Conservation (phyloP, 64 coral and sea anemone species). For the Stichodactyla helianthus region DNA sequence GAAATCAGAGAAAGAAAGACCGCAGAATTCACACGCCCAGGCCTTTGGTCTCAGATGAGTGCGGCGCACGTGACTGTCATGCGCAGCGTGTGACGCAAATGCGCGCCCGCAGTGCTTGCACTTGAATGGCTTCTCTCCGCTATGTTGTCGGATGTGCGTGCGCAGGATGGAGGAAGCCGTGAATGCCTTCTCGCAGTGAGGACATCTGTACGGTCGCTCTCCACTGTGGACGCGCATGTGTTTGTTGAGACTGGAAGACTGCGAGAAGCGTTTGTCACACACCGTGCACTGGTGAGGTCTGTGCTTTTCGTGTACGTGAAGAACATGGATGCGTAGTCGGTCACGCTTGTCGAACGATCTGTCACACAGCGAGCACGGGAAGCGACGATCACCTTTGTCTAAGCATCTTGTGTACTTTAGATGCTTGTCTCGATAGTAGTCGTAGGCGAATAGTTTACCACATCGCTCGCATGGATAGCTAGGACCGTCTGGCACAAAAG, state of each 20-base stretch:
- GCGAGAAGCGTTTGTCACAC: constrained; percentile 81
- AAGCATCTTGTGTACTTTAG: constrained; percentile 87
- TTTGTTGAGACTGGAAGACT: constrained; percentile 92
- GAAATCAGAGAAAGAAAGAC: constrained; percentile 8
- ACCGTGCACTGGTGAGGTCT: constrained; percentile 73
- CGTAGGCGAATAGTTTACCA: constrained; percentile 86
- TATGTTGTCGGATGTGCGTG: constrained; percentile 86
- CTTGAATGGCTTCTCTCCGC: constrained; percentile 71
- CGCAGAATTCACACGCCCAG: constrained; percentile 19
- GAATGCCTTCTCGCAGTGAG: constrained; percentile 75
- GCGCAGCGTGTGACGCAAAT: constrained; percentile 66
- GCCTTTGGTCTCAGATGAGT: constrained; percentile 18
- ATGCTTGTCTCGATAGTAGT: constrained; percentile 89
- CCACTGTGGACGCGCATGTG: constrained; percentile 87
- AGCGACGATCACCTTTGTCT: constrained; percentile 74
- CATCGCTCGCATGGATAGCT: constrained; percentile 75
- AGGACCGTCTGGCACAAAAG: constrained; percentile 17
- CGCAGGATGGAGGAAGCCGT: constrained; percentile 87
- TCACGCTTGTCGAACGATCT: constrained; percentile 94
- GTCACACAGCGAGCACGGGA: constrained; percentile 81
- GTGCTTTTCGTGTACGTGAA: constrained; percentile 89
- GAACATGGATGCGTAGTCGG: constrained; percentile 78
- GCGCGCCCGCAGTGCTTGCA: constrained; percentile 57
- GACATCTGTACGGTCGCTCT: constrained; percentile 74
- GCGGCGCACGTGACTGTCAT: constrained; percentile 74